These are phyloP conservation scores for Phalacrocorax aristotelis DNA, from an alignment of 2,113 vertebrate genomes.

Conservation along the genomic window DNA sequence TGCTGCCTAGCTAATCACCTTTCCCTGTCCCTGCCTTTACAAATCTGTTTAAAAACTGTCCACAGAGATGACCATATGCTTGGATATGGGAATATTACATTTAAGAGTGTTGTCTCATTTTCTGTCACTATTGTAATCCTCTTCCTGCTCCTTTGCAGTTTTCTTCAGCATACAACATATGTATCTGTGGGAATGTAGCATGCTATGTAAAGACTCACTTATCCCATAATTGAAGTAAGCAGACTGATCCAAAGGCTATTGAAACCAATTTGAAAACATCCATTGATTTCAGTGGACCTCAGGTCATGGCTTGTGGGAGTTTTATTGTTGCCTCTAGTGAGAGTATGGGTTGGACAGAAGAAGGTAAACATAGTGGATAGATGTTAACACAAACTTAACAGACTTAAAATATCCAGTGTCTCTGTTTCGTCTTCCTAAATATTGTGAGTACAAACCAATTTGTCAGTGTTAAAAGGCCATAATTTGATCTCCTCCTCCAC, in stretches of 20 bases:
- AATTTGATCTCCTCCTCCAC: not conserved
- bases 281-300: constrained; percentile 37
- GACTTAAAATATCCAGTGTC: not conserved
- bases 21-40: not conserved
- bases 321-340: constrained; percentile 32
- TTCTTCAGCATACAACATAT: not conserved
- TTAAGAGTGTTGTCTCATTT: not conserved
- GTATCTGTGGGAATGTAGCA: constrained; percentile 38
- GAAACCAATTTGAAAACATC: constrained; percentile 50
- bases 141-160: not conserved
- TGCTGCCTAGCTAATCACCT: not conserved
- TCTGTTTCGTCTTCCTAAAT: not conserved
- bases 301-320: constrained; percentile 41
- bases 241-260: constrained; percentile 35
- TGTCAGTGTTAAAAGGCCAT: not conserved
- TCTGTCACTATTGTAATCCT: not conserved
- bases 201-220: not conserved
- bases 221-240: not conserved
- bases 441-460: not conserved
- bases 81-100: not conserved
- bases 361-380: constrained; percentile 21
- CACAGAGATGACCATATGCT: not conserved
- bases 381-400: constrained; percentile 28
- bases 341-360: not conserved
- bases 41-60: not conserved